These are phyloP conservation scores for Clepsis dumicolana DNA, from an alignment of 2,888 invertebrate genomes.

Conservation along the genomic window DNA sequence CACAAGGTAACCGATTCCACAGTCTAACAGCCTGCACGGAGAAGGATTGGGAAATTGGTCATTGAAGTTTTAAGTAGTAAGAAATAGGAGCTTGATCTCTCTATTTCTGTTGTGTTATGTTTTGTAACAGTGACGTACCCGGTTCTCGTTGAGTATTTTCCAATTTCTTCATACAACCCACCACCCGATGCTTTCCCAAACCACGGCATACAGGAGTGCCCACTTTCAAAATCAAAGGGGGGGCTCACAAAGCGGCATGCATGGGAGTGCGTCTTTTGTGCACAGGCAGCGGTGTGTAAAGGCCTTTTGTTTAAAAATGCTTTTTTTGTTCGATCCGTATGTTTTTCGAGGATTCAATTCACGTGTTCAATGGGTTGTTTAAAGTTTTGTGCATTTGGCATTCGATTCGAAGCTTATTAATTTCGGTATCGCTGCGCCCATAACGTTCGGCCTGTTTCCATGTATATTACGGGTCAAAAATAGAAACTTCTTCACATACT, in stretches of 20 bases:
- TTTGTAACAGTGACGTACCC: no score
- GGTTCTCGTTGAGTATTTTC: background rate
- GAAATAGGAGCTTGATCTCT: no score
- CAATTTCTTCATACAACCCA: background rate
- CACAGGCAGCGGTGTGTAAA: slow-evolving; percentile 38
- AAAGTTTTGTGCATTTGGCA: slow-evolving; percentile 17
- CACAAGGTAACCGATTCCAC: no score
- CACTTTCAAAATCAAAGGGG: slow-evolving; percentile 40
- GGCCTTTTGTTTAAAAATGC: slow-evolving; percentile 34
- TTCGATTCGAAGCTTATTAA: background rate
- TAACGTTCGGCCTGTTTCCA: background rate
- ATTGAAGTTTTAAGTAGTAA: no score
- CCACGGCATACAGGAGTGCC: slow-evolving; percentile 29
- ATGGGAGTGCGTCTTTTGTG: slow-evolving; percentile 45
- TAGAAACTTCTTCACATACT: no score
- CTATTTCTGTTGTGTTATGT: no score
- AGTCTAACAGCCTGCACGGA: no score
- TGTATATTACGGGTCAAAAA: background rate
- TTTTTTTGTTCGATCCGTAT: slow-evolving; percentile 33
- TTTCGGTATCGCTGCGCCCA: background rate
- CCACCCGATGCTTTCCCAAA: slow-evolving; percentile 6
- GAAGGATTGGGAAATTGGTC: no score
- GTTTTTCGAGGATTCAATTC: slow-evolving; percentile 40
- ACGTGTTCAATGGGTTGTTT: slow-evolving; percentile 31
- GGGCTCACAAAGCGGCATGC: slow-evolving; percentile 41